Evolutionary conservation across 2,888 invertebrate species (phyloP).

Genomic region (Tinea semifulvella): DNA sequence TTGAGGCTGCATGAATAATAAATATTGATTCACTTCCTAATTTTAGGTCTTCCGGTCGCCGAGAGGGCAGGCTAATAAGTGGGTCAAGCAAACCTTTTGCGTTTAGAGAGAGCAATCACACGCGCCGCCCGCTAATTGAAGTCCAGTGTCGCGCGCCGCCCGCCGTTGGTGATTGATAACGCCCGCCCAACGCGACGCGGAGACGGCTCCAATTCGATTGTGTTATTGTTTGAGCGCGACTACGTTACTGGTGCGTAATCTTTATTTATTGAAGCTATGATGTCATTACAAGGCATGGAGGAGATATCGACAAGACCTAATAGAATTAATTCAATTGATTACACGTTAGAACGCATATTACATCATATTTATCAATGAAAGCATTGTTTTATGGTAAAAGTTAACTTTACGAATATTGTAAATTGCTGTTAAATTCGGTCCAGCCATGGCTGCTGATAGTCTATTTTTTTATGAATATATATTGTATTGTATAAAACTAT

Average conservation of each 20-base stretch:
- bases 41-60: conserved; percentile 39
- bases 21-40: conserved; percentile 25
- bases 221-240: conserved; percentile 48
- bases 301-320: too few species aligned
- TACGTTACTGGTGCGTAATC: conserved; percentile 16
- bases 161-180: conserved; percentile 64
- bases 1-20: too few species aligned
- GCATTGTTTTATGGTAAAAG: too few species aligned
- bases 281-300: conserved; percentile 38
- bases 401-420: too few species aligned
- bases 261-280: conserved; percentile 31
- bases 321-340: too few species aligned
- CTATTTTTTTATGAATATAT: too few species aligned
- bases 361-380: too few species aligned
- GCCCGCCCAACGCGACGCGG: conserved; percentile 43
- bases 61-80: conserved; percentile 49
- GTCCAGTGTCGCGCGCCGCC: conserved; percentile 59
- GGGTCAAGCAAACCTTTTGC: conserved; percentile 63
- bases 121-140: conserved; percentile 64
- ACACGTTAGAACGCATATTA: too few species aligned
- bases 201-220: conserved; percentile 56
- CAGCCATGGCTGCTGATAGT: too few species aligned
- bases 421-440: too few species aligned
- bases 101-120: conserved; percentile 43
- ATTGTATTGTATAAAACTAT: too few species aligned